Evolutionary conservation across 2,888 invertebrate species (phyloP), one percentile per base, ranked within the genome.

Genomic region (Eledone cirrhosa): DNA sequence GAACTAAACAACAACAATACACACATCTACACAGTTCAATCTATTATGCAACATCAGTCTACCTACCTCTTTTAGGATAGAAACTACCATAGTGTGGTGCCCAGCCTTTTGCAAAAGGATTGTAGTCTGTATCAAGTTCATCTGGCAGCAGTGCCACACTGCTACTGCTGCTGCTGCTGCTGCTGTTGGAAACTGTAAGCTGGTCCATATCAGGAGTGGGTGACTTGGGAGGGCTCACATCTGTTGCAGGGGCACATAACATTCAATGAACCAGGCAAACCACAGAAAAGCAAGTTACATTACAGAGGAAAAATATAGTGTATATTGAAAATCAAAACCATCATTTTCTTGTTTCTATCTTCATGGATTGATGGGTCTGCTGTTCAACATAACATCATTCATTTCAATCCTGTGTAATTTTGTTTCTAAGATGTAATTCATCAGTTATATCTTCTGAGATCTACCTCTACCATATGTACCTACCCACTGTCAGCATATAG

Each of bases 151-250:
- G 78, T 77, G 85, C 85, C 48, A 87, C 86, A 79, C 86, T 86
- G 80, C 86, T 88, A 69, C 84, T 85, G 77, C 81, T 83, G 41
- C 41, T n/a, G n/a, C n/a, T n/a, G n/a, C 86, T 86, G 80, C 85
- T 88, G 74, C 84, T 85, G 77, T 81, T 83, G 0, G 88, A 88
- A 72, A 85, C 75, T 31, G 77, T 69, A 1, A 41, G 59, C 33
- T 77, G 81, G 47, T 83, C 84, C 1, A 81, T 80, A 78, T 87
- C 86, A 8, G 87, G 86, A 78, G 86, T 85, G 13, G 89, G 89
- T 41, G 89, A 88, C 80, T 89, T 89, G 41, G 89, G 87, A n/a
- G 89, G 89, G 31, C 86, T 88, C 72, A 89, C 82, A 83, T 86
- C 89, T 87, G 48, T 77, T 11, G 11, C 13, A 48, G n/a, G 48